These are phyloP conservation scores for Carassius carassius DNA, from an alignment of 2,113 vertebrate species.

Conservation along the genomic window DNA sequence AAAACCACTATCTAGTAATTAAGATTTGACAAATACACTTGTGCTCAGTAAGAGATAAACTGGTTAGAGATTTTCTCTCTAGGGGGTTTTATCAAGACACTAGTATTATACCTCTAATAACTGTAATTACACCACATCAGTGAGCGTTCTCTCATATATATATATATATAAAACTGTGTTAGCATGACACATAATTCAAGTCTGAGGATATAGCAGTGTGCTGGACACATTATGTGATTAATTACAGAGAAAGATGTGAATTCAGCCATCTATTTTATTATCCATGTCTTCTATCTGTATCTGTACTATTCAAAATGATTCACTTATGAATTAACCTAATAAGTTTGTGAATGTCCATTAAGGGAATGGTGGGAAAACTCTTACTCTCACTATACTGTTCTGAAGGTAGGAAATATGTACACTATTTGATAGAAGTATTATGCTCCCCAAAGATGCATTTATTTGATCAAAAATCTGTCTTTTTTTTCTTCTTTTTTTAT, in stretches of 20 bases:
- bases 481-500: too few relatives aligned
- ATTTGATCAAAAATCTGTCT: neutral
- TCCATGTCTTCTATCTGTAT: neutral
- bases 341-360: neutral
- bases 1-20: neutral
- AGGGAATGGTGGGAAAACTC: neutral
- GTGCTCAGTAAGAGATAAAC: neutral
- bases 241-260: neutral
- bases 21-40: neutral
- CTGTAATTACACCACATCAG: slow-evolving; percentile 10
- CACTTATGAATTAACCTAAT: neutral
- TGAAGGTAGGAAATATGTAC: neutral
- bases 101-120: slow-evolving; percentile 16
- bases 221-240: neutral
- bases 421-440: neutral
- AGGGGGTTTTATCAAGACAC: neutral
- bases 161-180: slow-evolving; percentile 22
- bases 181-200: neutral
- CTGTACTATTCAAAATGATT: neutral
- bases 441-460: neutral
- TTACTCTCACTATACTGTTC: neutral
- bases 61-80: neutral
- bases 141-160: slow-evolving; percentile 8
- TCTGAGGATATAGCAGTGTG: neutral
- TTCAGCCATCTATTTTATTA: neutral